Base-by-base conservation (phyloP, 1,140 invertebrate species). In the Pissodes strobi region DNA sequence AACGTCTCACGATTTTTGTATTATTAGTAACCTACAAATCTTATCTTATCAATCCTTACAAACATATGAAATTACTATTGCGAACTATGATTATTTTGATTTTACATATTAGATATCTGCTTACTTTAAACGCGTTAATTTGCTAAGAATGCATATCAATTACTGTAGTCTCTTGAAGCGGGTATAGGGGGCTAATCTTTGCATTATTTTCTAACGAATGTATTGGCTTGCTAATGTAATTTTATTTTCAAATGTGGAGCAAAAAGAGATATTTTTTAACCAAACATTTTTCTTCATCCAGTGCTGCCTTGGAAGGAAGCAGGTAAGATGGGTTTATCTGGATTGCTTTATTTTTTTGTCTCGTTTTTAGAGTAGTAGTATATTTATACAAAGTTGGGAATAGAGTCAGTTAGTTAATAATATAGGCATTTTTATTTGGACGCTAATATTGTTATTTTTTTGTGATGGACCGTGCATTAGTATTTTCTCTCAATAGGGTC, bases 281-380 rank as follows among this genome's bases (percentile, higher is more conserved):
- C 4, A 52, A 61, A 39, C 48, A 52, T 62, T 66, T 62, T 65
- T 8, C 43, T 58, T 52, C 46, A 23, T 52, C 27, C 55, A 86
- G 84, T 81, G 83, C 84, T 77, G 84, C 84, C 70, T 79, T 86
- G 79, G 84, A 86, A 79, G 83, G 83, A 79, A 83, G 73, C 66
- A 72, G 82, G 83, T 85, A 77, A 81, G 78, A 62, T 57, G 22
- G 2, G 25, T 3, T 27, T 48, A 3, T 22, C 23, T 4, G 13
- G 5, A 17, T 22, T 15, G 21, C 25, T n/a, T 49, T 21, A 10
- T 19, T 58, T 23, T 45, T 61, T 53, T 55, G 38, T 55, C 1
- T 49, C 56, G 13, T 34, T 17, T 38, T 12, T 37, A 52, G 15
- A 17, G 52, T 1, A 45, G 3, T 6, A 23, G 43, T 43, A 41